Percentiles rank a stretch among this genome's conserved stretches.
These are phyloP conservation scores for Drosophila neotestacea DNA, from an alignment of 2,888 invertebrate species.

Conservation along the genomic window DNA sequence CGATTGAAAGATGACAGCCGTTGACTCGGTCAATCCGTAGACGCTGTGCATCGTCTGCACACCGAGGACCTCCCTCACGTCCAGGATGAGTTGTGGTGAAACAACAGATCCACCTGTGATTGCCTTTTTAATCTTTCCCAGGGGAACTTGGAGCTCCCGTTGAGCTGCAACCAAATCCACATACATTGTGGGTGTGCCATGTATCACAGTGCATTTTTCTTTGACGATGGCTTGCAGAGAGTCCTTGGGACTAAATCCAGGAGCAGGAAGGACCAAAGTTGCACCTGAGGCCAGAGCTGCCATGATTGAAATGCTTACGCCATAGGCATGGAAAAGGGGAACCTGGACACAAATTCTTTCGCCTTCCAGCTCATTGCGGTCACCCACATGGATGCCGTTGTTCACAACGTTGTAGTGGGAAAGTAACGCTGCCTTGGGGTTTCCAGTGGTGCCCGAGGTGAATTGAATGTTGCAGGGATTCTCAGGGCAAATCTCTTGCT, in stretches of 20 bases:
- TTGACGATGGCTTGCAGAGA: constrained; percentile 88
- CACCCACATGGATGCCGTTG: constrained; percentile 89
- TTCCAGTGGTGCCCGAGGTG: constrained; percentile 92
- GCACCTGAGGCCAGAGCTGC: constrained; percentile 87
- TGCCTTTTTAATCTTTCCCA: constrained; percentile 86
- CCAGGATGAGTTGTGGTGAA: constrained; percentile 87
- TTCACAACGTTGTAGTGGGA: constrained; percentile 91
- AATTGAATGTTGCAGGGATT: constrained; percentile 92
- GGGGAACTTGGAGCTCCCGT: constrained; percentile 85
- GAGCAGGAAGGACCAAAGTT: constrained; percentile 88
- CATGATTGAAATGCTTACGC: constrained; percentile 88
- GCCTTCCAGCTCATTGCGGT: constrained; percentile 84
- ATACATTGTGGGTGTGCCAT: constrained; percentile 95
- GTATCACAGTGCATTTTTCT: constrained; percentile 90
- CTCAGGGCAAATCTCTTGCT: constrained; percentile 88
- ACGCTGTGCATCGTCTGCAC: constrained; percentile 86
- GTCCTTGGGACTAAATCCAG: constrained; percentile 87
- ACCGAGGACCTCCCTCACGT: constrained; percentile 86
- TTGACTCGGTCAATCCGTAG: constrained; percentile 88
- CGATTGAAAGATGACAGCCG: constrained; percentile 87
- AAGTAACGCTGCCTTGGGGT: constrained; percentile 91
- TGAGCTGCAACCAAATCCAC: constrained; percentile 89
- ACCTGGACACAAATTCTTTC: constrained; percentile 88
- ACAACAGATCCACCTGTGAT: constrained; percentile 91
- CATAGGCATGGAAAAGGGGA: constrained; percentile 94